Conservation (phyloP, 2,888 invertebrate species). For the Rotaria sp. region DNA sequence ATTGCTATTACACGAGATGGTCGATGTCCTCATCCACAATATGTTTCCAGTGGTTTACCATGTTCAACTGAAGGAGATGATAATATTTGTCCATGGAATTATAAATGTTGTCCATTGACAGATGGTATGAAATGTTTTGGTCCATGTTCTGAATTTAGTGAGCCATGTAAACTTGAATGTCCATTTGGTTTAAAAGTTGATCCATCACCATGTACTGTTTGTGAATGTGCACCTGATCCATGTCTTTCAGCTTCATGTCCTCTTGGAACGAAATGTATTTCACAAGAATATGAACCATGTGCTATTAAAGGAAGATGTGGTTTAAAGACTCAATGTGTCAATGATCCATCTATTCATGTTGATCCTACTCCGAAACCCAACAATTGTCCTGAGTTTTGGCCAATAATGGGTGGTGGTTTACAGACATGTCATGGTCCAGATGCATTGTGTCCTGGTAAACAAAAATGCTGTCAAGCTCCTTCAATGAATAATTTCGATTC, state of each 20-base stretch:
- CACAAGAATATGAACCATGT: not conserved
- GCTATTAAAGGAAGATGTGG: conserved; percentile 26
- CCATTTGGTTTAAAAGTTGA: conserved; percentile 23
- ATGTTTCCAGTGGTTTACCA: not conserved
- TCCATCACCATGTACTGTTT: conserved; percentile 1
- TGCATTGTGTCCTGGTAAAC: not conserved
- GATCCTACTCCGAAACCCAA: not conserved
- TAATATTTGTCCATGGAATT: not conserved
- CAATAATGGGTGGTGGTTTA: not conserved
- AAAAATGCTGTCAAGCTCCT: conserved; percentile 10
- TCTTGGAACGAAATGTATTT: not conserved
- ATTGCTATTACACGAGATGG: not conserved
- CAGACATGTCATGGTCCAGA: not conserved
- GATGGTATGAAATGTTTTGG: conserved; percentile 8
- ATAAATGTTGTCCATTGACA: conserved; percentile 12
- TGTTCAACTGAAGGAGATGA: conserved; percentile 24
- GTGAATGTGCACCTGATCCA: conserved; percentile 10
- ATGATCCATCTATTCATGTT: not conserved
- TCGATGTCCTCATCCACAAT: conserved; percentile 4
- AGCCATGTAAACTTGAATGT: not conserved
- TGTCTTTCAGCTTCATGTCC: not conserved
- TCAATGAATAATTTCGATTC: not conserved
- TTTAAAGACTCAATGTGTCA: not conserved
- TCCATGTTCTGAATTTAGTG: not conserved
- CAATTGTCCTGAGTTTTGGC: conserved; percentile 2